Percentiles rank a stretch among this genome's conserved stretches.
phyloP scores from a whole-genome alignment of 1,140 invertebrate genomes.

The Drosophila navojoa region DNA sequence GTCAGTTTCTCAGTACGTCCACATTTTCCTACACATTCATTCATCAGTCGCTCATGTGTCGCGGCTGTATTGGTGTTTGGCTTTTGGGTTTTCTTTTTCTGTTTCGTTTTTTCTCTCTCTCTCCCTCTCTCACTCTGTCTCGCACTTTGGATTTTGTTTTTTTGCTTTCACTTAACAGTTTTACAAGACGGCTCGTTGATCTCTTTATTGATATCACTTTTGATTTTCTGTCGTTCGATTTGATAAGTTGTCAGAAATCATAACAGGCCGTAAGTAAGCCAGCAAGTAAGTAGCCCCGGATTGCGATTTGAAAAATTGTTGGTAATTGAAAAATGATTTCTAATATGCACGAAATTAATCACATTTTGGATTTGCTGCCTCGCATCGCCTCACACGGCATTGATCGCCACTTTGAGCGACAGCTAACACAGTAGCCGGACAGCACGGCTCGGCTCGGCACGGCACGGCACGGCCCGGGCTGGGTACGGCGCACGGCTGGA shows the following conservation, averaged over 20 bases:
- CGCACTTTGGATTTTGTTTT: slow-evolving; percentile 1
- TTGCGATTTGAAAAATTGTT: slow-evolving; percentile 40
- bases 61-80: background rate
- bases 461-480: background rate
- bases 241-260: slow-evolving; percentile 79
- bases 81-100: slow-evolving; percentile 29
- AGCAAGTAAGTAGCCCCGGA: slow-evolving; percentile 53
- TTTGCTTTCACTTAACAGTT: slow-evolving; percentile 72
- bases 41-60: slow-evolving; percentile 51
- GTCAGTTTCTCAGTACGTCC: slow-evolving; percentile 12
- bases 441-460: background rate
- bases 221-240: slow-evolving; percentile 77
- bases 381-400: slow-evolving; percentile 31
- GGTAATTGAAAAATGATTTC: slow-evolving; percentile 83
- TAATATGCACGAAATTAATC: slow-evolving; percentile 83
- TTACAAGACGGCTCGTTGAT: slow-evolving; percentile 65
- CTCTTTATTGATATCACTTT: slow-evolving; percentile 83
- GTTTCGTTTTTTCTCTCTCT: slow-evolving; percentile 3
- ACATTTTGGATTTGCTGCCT: slow-evolving; percentile 76
- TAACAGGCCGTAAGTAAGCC: slow-evolving; percentile 67
- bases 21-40: slow-evolving; percentile 68
- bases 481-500: background rate
- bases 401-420: slow-evolving; percentile 77
- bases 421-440: slow-evolving; percentile 74
- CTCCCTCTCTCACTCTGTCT: too few species aligned